phyloP scores from a whole-genome alignment of 2,113 vertebrate genomes.

The Macquaria ambigua region DNA sequence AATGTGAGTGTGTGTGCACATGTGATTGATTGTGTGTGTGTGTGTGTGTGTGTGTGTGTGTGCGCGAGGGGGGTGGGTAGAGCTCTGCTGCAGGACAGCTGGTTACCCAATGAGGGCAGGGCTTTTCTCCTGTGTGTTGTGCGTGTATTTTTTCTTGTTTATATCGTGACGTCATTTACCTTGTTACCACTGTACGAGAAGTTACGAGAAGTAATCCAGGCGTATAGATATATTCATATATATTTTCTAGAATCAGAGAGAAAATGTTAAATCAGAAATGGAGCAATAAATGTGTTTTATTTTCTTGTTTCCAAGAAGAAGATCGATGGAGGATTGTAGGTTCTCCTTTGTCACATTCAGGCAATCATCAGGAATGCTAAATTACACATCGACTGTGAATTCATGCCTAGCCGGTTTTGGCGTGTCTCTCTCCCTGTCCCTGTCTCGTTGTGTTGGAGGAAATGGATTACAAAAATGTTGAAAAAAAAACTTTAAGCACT shows the following conservation, averaged over 20 bases:
- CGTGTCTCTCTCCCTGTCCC: constrained; percentile 56
- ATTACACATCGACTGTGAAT: constrained; percentile 76
- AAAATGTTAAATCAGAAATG: constrained; percentile 82
- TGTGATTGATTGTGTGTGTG: constrained; percentile 36
- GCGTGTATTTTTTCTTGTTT: constrained; percentile 78
- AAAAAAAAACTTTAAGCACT: constrained; percentile 76
- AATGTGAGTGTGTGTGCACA: constrained; percentile 43
- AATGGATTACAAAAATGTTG: constrained; percentile 38
- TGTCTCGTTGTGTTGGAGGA: constrained; percentile 47
- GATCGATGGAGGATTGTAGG: constrained; percentile 51
- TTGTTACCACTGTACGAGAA: constrained; percentile 74
- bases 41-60: constrained; percentile 20
- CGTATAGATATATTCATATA: constrained; percentile 84
- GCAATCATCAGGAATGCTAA: constrained; percentile 79
- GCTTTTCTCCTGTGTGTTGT: constrained; percentile 77
- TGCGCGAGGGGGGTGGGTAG: constrained; percentile 69
- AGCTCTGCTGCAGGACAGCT: constrained; percentile 88
- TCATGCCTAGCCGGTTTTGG: constrained; percentile 48
- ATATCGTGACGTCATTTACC: constrained; percentile 77
- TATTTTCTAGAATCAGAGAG: constrained; percentile 85
- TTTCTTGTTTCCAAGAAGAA: constrained; percentile 73
- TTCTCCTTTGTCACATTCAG: constrained; percentile 76
- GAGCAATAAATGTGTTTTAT: constrained; percentile 87
- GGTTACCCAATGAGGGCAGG: constrained; percentile 78
- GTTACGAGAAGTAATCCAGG: constrained; percentile 66